Percentiles rank a stretch among this genome's conserved stretches.
These are phyloP conservation scores for Hydriomena furcata DNA, from an alignment of 2,888 invertebrate species.

Conservation along the genomic window DNA sequence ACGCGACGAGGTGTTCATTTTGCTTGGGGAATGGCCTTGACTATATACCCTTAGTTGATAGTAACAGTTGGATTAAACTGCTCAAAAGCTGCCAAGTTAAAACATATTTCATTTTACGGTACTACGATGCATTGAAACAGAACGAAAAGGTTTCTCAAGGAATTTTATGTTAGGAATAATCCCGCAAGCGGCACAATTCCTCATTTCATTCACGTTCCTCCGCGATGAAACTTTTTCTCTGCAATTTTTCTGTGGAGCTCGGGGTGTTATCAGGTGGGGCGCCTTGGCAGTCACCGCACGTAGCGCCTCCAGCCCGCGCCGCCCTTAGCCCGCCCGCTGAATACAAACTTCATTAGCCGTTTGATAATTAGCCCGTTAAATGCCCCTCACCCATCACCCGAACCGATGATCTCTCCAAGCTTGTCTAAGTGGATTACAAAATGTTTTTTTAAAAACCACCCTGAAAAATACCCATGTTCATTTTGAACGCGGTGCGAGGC, in stretches of 20 bases:
- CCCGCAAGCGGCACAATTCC: slow-evolving; percentile 80
- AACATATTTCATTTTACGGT: slow-evolving; percentile 43
- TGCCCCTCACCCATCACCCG: slow-evolving; percentile 71
- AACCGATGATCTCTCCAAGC: slow-evolving; percentile 49
- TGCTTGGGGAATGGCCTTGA: too few relatives aligned
- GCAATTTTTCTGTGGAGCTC: slow-evolving; percentile 81
- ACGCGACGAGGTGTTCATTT: too few relatives aligned
- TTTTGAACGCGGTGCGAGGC: neutral
- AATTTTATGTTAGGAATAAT: slow-evolving; percentile 78
- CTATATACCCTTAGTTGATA: too few relatives aligned
- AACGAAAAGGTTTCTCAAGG: slow-evolving; percentile 72
- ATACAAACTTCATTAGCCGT: slow-evolving; percentile 84
- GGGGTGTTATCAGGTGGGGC: slow-evolving; percentile 81
- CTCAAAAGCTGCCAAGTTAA: slow-evolving; percentile 6
- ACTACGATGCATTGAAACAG: slow-evolving; percentile 73
- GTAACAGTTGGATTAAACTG: neutral
- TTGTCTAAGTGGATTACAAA: slow-evolving; percentile 32
- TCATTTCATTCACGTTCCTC: slow-evolving; percentile 83
- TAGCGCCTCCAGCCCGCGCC: slow-evolving; percentile 64
- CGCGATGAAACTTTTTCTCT: slow-evolving; percentile 84
- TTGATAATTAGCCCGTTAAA: slow-evolving; percentile 84
- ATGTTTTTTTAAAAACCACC: slow-evolving; percentile 25
- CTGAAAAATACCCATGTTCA: slow-evolving; percentile 1
- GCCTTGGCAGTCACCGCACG: slow-evolving; percentile 77
- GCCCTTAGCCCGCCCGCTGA: slow-evolving; percentile 72